A percentile compares a stretch with the other conserved stretches of the same genome.
phyloP scores from a whole-genome alignment of 2,888 invertebrate genomes.

The Pimpla rufipes region DNA sequence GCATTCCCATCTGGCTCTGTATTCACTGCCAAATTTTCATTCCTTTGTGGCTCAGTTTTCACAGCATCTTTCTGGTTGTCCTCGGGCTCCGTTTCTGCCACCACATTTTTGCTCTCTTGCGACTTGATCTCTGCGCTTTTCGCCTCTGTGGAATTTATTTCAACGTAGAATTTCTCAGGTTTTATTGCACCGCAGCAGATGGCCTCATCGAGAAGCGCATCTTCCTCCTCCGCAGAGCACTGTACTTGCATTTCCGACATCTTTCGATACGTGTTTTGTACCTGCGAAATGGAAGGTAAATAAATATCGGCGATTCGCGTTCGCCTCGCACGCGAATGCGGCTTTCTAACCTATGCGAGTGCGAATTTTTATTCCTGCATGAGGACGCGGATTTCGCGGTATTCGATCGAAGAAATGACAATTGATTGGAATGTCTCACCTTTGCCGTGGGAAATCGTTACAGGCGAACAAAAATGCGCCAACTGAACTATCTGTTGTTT shows the following conservation, averaged over 20 bases:
- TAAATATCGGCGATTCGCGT: not conserved
- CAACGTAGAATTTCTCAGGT: conserved; percentile 44
- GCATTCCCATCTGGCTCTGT: not conserved
- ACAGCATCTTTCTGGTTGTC: conserved; percentile 8
- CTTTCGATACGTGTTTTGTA: not conserved
- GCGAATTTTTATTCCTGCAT: not conserved
- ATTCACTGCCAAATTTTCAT: not conserved
- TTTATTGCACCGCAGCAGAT: conserved; percentile 69
- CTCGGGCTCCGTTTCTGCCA: not conserved
- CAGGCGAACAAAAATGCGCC: not conserved
- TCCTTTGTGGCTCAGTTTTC: conserved; percentile 33
- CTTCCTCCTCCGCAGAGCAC: conserved; percentile 70
- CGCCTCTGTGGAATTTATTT: not conserved
- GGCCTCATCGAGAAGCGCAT: conserved; percentile 75
- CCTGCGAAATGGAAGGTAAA: not conserved
- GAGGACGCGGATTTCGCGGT: not conserved
- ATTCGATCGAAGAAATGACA: not conserved
- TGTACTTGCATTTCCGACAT: conserved; percentile 33
- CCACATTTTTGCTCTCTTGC: not conserved
- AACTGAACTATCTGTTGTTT: conserved; percentile 22
- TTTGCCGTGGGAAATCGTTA: not conserved
- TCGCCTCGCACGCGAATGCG: not conserved
- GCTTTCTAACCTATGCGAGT: not conserved
- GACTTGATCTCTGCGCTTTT: not conserved
- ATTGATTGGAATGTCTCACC: not conserved